Evolutionary conservation across 2,113 vertebrate genomes (phyloP).

Genomic region (Bothrops jararaca): DNA sequence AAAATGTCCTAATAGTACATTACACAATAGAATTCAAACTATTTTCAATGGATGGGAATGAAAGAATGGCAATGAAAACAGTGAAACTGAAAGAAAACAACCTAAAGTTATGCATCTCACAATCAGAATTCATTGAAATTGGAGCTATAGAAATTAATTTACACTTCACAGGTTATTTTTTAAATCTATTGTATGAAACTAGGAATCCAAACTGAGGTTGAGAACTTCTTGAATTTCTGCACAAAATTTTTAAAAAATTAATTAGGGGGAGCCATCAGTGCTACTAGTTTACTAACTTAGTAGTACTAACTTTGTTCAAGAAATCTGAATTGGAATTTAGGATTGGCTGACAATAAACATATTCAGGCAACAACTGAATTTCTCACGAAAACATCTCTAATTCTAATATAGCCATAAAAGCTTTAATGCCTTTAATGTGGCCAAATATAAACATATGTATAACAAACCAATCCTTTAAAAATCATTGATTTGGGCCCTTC

Average conservation of each 20-base stretch:
- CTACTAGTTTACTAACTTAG: background rate
- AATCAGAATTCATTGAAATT: background rate
- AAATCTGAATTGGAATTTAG: background rate
- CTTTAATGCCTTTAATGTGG: background rate
- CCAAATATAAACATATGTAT: background rate
- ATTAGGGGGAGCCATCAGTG: background rate
- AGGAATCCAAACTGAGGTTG: too few species aligned
- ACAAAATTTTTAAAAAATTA: background rate
- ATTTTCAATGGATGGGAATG: background rate
- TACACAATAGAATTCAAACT: constrained; percentile 1
- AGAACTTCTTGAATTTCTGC: background rate
- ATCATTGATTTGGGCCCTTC: background rate
- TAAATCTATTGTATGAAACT: background rate
- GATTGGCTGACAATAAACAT: background rate
- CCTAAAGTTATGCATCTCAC: background rate
- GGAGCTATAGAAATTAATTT: background rate
- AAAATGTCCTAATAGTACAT: background rate
- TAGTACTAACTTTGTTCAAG: background rate
- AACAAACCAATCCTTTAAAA: background rate
- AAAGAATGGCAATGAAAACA: background rate
- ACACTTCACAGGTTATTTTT: background rate
- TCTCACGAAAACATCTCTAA: background rate
- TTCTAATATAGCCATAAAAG: background rate
- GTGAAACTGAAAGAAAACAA: background rate
- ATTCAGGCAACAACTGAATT: background rate